Conservation (phyloP, 2,888 invertebrate species). For the Imbricaverruca yamaguchii region DNA sequence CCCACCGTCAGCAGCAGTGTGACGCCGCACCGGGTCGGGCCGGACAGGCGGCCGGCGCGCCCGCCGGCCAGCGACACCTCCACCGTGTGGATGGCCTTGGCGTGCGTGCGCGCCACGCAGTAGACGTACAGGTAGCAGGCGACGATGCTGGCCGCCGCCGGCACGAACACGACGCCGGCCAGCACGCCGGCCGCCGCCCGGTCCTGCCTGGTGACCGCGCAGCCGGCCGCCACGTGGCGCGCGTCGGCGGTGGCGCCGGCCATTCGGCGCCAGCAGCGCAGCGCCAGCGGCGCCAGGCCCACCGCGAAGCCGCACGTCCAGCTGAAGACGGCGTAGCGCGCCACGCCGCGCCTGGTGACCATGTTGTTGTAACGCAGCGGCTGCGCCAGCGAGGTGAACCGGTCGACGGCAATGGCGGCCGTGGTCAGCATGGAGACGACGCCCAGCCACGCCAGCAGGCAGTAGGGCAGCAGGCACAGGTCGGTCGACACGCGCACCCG, state of each 20-base stretch:
- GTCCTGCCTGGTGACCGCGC: conserved; percentile 42
- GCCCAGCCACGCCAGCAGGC: conserved; percentile 51
- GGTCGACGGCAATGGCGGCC: conserved; percentile 55
- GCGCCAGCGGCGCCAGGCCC: conserved; percentile 50
- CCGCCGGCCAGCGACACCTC: conserved; percentile 47
- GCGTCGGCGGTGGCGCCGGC: conserved; percentile 1
- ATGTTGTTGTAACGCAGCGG: conserved; percentile 55
- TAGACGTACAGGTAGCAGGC: conserved; percentile 57
- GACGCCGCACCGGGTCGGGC: conserved; percentile 51
- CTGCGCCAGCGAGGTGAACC: conserved; percentile 54
- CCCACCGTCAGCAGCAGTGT: conserved; percentile 56
- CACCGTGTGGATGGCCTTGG: conserved; percentile 54
- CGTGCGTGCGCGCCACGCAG: conserved; percentile 55
- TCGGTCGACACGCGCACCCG: conserved; percentile 34
- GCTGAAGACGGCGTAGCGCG: conserved; percentile 50
- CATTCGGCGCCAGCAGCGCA: conserved; percentile 40
- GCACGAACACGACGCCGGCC: conserved; percentile 53
- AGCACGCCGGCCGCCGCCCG: conserved; percentile 51
- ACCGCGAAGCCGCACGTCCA: conserved; percentile 53
- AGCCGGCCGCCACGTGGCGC: conserved; percentile 23
- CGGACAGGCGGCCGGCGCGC: neutral
- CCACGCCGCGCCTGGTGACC: conserved; percentile 54
- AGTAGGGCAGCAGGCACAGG: conserved; percentile 52
- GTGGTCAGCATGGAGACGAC: conserved; percentile 39
- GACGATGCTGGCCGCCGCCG: conserved; percentile 51